Evolutionary conservation across 1,140 invertebrate species (phyloP), one percentile per base, ranked within the genome.

Genomic region (Drosophila athabasca): DNA sequence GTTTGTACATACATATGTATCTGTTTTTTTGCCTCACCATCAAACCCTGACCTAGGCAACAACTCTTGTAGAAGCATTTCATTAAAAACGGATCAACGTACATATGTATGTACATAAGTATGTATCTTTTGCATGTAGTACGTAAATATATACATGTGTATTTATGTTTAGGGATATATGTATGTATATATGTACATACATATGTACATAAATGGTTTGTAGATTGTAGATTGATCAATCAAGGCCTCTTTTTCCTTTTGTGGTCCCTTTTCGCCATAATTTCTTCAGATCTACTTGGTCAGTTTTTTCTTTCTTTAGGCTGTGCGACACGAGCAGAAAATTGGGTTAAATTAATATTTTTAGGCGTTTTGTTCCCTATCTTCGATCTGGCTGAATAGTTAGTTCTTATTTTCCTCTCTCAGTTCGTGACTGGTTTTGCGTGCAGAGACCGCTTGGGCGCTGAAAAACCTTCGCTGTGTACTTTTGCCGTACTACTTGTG

Each of bases 341-440:
- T 65, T 85, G 51, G 82, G 82, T 75, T 87, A 76, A 68, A 78
- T 82, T 87, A 78, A 87, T 78, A 85, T 71, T 59, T 62, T 65
- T 39, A 76, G 77, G 65, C 80, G 61, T 62, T 43, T 81, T 66
- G 64, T 39, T 22, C 15, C 62, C 72, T 60, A 76, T 76, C 71
- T 58, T 39, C 59, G 26, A 35, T 39, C 19, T 29, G 52, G 51
- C 57, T 64, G 19, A 26, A 35, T 45, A 70, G 54, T 61, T 60
- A 13, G 11, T 39, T 13, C 35, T 61, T 65, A 62, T 77, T 79
- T 70, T 83, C 43, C 51, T 48, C 66, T 19, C 54, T 52, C 24
- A 26, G 41, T 72, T 88, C 82, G 82, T 87, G 82, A 87, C 82
- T 78, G 26, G 83, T 79, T 76, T 85, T 88, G 83, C 79, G 82